Percentiles rank a stretch among this genome's conserved stretches.
Evolutionary conservation across 2,888 invertebrate species (phyloP).

Genomic region (Drosophila merina): DNA sequence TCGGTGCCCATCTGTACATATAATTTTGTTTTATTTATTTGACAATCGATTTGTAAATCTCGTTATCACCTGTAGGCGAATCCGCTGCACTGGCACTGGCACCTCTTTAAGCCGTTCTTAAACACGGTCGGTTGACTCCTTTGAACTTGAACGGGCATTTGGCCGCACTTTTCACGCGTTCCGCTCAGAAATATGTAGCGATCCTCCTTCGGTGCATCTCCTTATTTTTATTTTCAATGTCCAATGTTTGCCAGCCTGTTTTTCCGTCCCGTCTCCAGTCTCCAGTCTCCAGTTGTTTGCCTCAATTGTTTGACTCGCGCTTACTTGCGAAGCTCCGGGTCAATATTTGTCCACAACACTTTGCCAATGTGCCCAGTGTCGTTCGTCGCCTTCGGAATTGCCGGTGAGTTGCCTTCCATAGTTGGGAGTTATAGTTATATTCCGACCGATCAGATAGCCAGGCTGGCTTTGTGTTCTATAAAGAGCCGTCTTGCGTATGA

Average conservation of each 20-base stretch:
- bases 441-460: not conserved
- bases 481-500: conserved; percentile 14
- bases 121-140: conserved; percentile 51
- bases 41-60: conserved; percentile 81
- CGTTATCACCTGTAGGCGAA: conserved; percentile 70
- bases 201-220: conserved; percentile 9
- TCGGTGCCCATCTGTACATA: conserved; percentile 11
- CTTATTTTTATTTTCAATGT: conserved; percentile 22
- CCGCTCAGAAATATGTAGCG: conserved; percentile 60
- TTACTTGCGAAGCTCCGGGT: conserved; percentile 79
- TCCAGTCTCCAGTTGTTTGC: conserved; percentile 57
- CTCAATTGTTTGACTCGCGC: conserved; percentile 78
- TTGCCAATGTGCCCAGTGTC: conserved; percentile 79
- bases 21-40: conserved; percentile 56
- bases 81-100: conserved; percentile 15
- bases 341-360: conserved; percentile 78
- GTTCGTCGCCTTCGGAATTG: conserved; percentile 19
- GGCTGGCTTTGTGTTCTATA: conserved; percentile 1
- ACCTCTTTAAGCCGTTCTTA: conserved; percentile 63
- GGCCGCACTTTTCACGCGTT: conserved; percentile 70
- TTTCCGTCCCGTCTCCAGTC: conserved; percentile 24
- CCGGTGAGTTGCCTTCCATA: conserved; percentile 28
- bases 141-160: conserved; percentile 33
- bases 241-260: conserved; percentile 60
- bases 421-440: not conserved